Conservation (phyloP, 2,888 invertebrate species). For the Drosophila gaucha region DNA sequence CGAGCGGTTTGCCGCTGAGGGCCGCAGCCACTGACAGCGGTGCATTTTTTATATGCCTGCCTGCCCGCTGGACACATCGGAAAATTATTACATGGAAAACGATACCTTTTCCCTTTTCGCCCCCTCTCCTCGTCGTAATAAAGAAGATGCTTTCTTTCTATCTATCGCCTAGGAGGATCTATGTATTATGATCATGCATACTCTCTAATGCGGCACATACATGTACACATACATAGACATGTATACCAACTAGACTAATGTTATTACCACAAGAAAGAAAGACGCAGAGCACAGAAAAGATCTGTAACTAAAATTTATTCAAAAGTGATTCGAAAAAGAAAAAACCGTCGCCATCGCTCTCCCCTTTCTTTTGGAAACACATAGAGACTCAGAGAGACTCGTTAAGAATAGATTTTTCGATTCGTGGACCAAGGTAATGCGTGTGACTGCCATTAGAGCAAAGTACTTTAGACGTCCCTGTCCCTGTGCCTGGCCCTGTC, state of each 20-base stretch:
- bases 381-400: conserved; percentile 49
- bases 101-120: conserved; percentile 62
- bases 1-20: conserved; percentile 65
- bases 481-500: background rate
- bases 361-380: conserved; percentile 60
- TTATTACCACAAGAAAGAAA: conserved; percentile 67
- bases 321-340: conserved; percentile 70
- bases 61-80: conserved; percentile 47
- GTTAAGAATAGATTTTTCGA: conserved; percentile 59
- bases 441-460: conserved; percentile 75
- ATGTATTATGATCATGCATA: conserved; percentile 36
- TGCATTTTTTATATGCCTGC: conserved; percentile 58
- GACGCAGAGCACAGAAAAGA: conserved; percentile 38
- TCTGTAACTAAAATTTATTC: conserved; percentile 75
- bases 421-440: conserved; percentile 60
- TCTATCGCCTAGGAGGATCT: conserved; percentile 69
- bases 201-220: conserved; percentile 24
- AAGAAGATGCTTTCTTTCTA: conserved; percentile 67
- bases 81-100: conserved; percentile 79
- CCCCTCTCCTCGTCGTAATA: conserved; percentile 28
- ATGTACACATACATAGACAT: background rate
- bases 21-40: conserved; percentile 64
- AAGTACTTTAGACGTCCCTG: conserved; percentile 61
- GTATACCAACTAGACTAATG: conserved; percentile 69
- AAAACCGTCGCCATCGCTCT: conserved; percentile 58